Conservation (phyloP, 2,113 vertebrate species). For the Anoura caudifer region DNA sequence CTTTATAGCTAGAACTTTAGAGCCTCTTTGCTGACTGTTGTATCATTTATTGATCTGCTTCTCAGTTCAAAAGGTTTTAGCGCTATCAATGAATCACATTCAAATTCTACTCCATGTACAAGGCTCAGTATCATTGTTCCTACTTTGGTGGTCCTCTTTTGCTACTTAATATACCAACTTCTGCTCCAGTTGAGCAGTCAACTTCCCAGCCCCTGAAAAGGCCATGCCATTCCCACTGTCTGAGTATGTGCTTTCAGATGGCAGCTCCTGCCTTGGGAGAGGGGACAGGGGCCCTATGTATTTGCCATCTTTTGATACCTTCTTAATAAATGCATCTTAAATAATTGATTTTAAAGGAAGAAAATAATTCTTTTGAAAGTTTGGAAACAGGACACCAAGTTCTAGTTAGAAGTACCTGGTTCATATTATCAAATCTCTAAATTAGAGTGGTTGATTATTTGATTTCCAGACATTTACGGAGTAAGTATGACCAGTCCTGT, state of each 20-base stretch:
- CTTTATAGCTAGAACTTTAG: neutral
- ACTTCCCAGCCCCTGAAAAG: neutral
- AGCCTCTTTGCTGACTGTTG: neutral
- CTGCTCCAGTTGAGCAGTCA: neutral
- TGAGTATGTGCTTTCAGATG: neutral
- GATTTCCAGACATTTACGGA: neutral
- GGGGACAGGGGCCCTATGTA: neutral
- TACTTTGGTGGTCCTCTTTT: neutral
- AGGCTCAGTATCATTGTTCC: neutral
- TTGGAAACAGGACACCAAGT: neutral
- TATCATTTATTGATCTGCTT: neutral
- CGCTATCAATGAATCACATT: neutral
- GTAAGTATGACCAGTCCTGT: neutral
- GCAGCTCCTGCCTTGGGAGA: neutral
- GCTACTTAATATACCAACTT: neutral
- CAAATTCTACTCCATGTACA: neutral
- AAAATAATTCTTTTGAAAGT: neutral
- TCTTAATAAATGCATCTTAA: neutral
- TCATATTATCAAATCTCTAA: neutral
- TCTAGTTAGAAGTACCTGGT: neutral
- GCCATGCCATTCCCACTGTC: neutral
- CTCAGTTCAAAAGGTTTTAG: neutral
- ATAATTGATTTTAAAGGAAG: neutral
- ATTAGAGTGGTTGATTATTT: neutral
- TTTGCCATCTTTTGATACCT: neutral